Evolutionary conservation across 2,797 vertebrate genomes (phyloP), one percentile per base, ranked within the genome.

Genomic region (Rhinogobio ventralis): DNA sequence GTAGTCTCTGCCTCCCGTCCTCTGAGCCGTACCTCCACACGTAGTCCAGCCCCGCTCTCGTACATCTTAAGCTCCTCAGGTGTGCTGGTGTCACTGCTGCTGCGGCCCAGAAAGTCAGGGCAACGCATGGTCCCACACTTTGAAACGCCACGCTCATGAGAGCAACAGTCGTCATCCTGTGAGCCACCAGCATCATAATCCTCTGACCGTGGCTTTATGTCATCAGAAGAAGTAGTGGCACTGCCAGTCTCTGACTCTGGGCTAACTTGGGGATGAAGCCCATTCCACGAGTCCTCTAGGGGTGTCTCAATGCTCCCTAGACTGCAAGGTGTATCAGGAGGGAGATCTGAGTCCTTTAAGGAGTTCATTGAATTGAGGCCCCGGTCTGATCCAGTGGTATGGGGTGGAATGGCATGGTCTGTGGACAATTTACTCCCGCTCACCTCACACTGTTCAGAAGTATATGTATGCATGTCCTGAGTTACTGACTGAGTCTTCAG

Each of bases 171-270:
- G 7, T 99, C 98, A 5, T 99, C 98, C 81, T 99, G 98, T 36
- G 98, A 99, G 7, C 98, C 98, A 45, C 98, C 98, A 0, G 98
- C 98, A 68, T 99, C 98, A 74, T 99, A 99, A 93, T 99, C 98
- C 93, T 99, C 98, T 0, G 98, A 99, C 84, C 97, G 95, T 46
- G 98, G 98, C 92, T 99, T 99, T 91, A 99, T 99, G 90, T 99
- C 98, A 46, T 99, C 98, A 0, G 98, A 99, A 60, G 98, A 99
- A 0, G 98, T 99, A 75, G 97, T 97, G 88, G 97, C 97, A 86
- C 97, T 99, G 89, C 94, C 97, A 0, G 96, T 97, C 90, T 99
- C 98, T 0, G 98, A 99, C 83, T 98, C 96, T 0, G 98, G 98
- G 85, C 97, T 99, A 88, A 96, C 95, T 89, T 96, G 96, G 72